Conservation (phyloP, 92 coral and sea anemone genomes). For the Pocillopora meandrina region DNA sequence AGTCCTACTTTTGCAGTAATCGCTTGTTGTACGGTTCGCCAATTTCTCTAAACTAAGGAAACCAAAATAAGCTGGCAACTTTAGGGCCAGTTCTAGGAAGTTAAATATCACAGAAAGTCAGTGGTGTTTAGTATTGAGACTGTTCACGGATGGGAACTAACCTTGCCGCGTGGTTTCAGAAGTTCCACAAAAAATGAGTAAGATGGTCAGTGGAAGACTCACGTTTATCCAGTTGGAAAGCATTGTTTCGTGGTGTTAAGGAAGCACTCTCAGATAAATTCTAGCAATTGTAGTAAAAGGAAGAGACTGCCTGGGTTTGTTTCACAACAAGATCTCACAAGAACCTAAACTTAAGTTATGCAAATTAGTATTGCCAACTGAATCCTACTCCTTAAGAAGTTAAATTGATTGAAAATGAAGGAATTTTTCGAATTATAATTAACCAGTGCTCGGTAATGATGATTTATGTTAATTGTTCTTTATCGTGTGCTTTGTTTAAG, state of each 20-base stretch:
- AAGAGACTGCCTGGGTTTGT: background rate
- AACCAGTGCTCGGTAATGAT: background rate
- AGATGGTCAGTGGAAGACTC: constrained; percentile 3
- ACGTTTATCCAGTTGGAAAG: constrained; percentile 11
- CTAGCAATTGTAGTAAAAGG: background rate
- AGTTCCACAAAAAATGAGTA: background rate
- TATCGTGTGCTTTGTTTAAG: constrained; percentile 23
- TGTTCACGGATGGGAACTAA: background rate
- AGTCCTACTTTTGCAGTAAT: too few relatives aligned
- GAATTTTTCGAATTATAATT: background rate
- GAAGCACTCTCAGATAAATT: background rate
- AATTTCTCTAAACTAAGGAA: too few relatives aligned
- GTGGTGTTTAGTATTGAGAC: background rate
- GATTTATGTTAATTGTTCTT: constrained; percentile 12
- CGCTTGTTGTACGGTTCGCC: too few relatives aligned
- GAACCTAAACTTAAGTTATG: constrained; percentile 12
- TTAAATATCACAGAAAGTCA: background rate
- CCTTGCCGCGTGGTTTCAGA: constrained; percentile 17
- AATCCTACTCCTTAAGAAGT: background rate
- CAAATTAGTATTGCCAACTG: constrained; percentile 2
- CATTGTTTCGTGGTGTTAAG: background rate
- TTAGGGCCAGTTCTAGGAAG: background rate
- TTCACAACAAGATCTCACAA: background rate
- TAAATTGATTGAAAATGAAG: constrained; percentile 16
- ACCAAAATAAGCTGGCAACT: too few relatives aligned